phyloP scores from a whole-genome alignment of 1,140 invertebrate species.

The Zaprionus tsacasi region DNA sequence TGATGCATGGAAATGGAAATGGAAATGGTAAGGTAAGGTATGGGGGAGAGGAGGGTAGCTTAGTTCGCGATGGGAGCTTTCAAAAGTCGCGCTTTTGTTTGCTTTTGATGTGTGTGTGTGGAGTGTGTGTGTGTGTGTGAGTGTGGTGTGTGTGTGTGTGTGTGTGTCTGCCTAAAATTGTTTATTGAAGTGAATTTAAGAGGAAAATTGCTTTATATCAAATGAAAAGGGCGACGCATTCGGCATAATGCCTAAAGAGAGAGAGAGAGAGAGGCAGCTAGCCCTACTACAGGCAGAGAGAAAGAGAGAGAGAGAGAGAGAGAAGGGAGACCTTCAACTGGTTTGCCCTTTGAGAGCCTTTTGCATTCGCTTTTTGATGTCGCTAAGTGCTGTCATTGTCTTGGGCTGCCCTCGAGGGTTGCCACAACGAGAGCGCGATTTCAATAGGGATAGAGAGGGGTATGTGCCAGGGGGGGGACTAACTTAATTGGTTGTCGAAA shows the following conservation, averaged over 20 bases:
- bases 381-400: slow-evolving; percentile 57
- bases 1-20: slow-evolving; percentile 19
- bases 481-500: slow-evolving; percentile 23
- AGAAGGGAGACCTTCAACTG: slow-evolving; percentile 14
- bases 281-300: neutral
- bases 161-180: slow-evolving; percentile 59
- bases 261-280: slow-evolving; percentile 12
- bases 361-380: slow-evolving; percentile 58
- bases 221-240: slow-evolving; percentile 61
- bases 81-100: slow-evolving; percentile 45
- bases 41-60: neutral
- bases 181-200: slow-evolving; percentile 80
- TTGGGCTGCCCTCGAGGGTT: slow-evolving; percentile 41
- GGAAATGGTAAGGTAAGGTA: neutral
- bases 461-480: neutral
- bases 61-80: slow-evolving; percentile 30
- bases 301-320: neutral
- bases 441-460: slow-evolving; percentile 11
- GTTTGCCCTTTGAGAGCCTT: slow-evolving; percentile 36
- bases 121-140: slow-evolving; percentile 26
- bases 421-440: slow-evolving; percentile 18
- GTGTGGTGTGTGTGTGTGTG: slow-evolving; percentile 21
- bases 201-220: slow-evolving; percentile 80
- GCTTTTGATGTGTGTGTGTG: slow-evolving; percentile 39
- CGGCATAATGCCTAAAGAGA: slow-evolving; percentile 41